A percentile compares a stretch with the other conserved stretches of the same genome.
phyloP scores from a whole-genome alignment of 2,888 invertebrate genomes.

The Lithophane semibrunnea region DNA sequence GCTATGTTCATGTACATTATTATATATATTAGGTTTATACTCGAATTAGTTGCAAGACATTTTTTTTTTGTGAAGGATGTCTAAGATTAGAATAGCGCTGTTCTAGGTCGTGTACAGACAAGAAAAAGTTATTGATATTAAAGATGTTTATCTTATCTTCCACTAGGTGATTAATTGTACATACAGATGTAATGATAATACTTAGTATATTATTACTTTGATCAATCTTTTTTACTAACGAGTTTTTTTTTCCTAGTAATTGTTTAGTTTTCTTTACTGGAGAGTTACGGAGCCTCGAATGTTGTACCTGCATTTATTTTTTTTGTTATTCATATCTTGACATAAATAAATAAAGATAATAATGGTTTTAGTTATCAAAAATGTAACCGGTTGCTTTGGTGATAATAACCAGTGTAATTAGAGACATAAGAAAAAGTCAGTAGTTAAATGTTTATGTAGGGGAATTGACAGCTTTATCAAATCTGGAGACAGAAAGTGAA shows the following conservation, averaged over 20 bases:
- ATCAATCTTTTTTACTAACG: conserved; percentile 82
- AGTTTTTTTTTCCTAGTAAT: conserved; percentile 87
- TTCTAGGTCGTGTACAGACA: conserved; percentile 82
- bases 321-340: conserved; percentile 88
- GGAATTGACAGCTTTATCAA: conserved; percentile 89
- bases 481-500: conserved; percentile 82
- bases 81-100: conserved; percentile 87
- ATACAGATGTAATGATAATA: conserved; percentile 78
- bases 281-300: conserved; percentile 90
- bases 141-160: conserved; percentile 91
- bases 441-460: conserved; percentile 87
- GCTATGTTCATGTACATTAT: conserved; percentile 86
- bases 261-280: conserved; percentile 89
- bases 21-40: conserved; percentile 88
- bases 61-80: conserved; percentile 89
- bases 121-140: conserved; percentile 87
- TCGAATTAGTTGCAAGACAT: conserved; percentile 90
- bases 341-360: conserved; percentile 88
- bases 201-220: conserved; percentile 84
- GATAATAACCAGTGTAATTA: conserved; percentile 81
- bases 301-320: conserved; percentile 91
- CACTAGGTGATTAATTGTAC: conserved; percentile 88
- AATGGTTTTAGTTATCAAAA: conserved; percentile 85
- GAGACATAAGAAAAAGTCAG: conserved; percentile 88
- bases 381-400: conserved; percentile 84